Base-by-base conservation (phyloP, 1,140 invertebrate genomes). In the Papilio machaon region DNA sequence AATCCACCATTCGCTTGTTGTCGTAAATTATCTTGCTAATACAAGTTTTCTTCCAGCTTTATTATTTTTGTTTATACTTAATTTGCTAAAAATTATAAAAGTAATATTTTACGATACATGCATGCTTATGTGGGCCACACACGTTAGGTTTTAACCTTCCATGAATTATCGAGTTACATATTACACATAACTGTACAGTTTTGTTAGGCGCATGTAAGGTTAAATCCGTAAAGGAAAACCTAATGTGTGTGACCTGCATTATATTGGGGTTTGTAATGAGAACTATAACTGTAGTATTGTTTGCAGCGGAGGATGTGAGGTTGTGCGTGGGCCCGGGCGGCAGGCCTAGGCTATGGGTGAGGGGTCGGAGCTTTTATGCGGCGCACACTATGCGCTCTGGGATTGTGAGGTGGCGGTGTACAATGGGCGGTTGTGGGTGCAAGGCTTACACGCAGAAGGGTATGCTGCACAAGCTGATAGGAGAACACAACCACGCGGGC, bases 371-470 rank as follows among this genome's bases (percentile, higher is more conserved):
- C 80, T 94, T 94, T 81, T 94, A 94, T 85, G 91, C 93, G 58
- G 93, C 93, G 54, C 93, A 94, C 82, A 94, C 93, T 1, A 94
- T 94, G 92, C 86, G 92, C 11, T 94, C 92, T 0, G 93, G 93
- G 19, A 89, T 93, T 3, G 93, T 94, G 64, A 91, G 93, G 76
- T 94, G 92, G 93, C 89, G 93, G 5, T 94, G 93, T 82, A 94
- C 92, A 0, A 94, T 94, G 93, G 93, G 92, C 60, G 92, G 93
- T 67, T 94, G 93, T 77, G 92, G 91, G 23, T 94, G 92, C 82
- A 94, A 94, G 82, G 93, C 92, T 0, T 94, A 94, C 85, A 94
- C 93, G 9, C 93, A 91, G 81, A 93, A 91, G 81, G 92, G 92
- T 54, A 89, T 89, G 2, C 83, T 94, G 5, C 92, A 92, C 83